Evolutionary conservation across 2,113 vertebrate genomes (phyloP).

Genomic region (Stercorarius parasiticus): DNA sequence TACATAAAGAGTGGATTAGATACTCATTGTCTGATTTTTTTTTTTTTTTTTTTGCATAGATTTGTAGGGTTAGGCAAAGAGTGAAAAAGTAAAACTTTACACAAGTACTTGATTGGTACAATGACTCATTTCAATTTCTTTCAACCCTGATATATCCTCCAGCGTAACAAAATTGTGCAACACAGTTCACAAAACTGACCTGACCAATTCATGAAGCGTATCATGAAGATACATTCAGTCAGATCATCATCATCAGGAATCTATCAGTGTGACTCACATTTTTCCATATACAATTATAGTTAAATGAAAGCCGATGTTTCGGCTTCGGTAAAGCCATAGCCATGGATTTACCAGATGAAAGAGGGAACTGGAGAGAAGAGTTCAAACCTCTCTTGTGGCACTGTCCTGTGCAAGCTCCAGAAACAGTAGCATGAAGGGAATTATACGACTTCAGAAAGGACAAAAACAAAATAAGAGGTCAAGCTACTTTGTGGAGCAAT

Average conservation of each 20-base stretch:
- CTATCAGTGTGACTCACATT: background rate
- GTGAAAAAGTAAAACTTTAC: background rate
- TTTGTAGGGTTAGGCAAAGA: background rate
- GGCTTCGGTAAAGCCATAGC: background rate
- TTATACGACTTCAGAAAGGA: background rate
- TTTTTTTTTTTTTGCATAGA: background rate
- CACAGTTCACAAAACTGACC: background rate
- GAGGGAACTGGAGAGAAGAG: background rate
- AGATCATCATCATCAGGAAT: background rate
- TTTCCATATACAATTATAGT: background rate
- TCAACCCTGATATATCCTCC: background rate
- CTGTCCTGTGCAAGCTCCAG: background rate
- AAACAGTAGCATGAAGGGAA: background rate
- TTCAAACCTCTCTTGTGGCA: background rate
- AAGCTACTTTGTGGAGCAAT: background rate
- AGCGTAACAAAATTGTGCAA: background rate
- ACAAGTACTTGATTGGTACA: background rate
- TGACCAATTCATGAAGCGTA: background rate
- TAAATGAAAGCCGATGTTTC: background rate
- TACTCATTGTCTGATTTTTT: background rate
- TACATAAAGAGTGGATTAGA: background rate
- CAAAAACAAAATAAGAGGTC: background rate
- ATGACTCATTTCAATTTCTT: background rate
- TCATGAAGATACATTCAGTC: background rate
- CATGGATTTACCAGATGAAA: fast-evolving